A percentile compares a stretch with the other conserved stretches of the same genome.
Evolutionary conservation across 1,140 invertebrate species (phyloP).

Genomic region (Schlechtendalia chinensis): DNA sequence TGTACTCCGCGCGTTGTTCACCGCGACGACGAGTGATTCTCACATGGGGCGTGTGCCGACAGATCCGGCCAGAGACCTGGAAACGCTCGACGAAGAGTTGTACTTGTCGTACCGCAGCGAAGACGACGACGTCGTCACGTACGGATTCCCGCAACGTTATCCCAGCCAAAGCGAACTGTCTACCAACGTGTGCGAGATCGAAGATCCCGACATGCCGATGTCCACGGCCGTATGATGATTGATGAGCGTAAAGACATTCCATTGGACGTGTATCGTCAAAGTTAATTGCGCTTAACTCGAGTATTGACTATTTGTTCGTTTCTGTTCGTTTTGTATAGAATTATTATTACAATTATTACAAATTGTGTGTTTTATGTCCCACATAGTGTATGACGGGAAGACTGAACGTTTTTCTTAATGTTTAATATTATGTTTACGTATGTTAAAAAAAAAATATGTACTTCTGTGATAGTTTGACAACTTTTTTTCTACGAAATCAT

Average conservation of each 20-base stretch:
- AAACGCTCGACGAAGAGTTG: constrained; percentile 70
- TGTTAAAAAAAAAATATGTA: constrained; percentile 28
- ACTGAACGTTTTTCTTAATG: constrained; percentile 31
- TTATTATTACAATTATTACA: constrained; percentile 18
- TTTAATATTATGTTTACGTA: not conserved
- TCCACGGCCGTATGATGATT: constrained; percentile 40
- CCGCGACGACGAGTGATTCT: too few species aligned
- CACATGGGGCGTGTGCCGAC: constrained; percentile 50
- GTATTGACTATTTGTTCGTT: constrained; percentile 4
- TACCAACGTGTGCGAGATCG: constrained; percentile 85
- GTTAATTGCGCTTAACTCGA: not conserved
- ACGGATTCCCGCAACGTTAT: constrained; percentile 64
- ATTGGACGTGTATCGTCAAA: not conserved
- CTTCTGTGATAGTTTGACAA: constrained; percentile 42
- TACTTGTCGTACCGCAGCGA: constrained; percentile 77
- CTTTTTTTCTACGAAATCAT: constrained; percentile 4
- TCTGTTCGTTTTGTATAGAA: constrained; percentile 18
- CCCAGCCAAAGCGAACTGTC: constrained; percentile 78
- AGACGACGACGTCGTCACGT: constrained; percentile 67
- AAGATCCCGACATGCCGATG: constrained; percentile 70
- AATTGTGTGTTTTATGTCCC: not conserved
- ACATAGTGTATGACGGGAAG: constrained; percentile 23
- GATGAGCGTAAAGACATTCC: constrained; percentile 27
- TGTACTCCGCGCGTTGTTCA: too few species aligned
- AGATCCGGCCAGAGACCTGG: constrained; percentile 66